Evolutionary conservation across 2,797 vertebrate species (phyloP).

Genomic region (Enteromius unitaeniatus): DNA sequence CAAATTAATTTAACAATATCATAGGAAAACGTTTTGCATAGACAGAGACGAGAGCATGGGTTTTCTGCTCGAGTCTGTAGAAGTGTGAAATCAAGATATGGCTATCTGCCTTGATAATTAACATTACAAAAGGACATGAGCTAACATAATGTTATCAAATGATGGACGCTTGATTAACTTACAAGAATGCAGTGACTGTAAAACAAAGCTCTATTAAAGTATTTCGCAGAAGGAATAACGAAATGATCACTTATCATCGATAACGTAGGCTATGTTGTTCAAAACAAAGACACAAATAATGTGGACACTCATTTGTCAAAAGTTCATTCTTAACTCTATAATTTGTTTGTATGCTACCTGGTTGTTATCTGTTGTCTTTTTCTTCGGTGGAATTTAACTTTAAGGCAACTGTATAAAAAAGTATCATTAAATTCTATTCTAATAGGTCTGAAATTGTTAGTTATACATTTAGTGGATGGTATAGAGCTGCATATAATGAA

Average conservation of each 20-base stretch:
- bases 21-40: neutral
- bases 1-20: neutral
- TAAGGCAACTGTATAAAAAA: neutral
- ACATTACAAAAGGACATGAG: neutral
- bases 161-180: neutral
- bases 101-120: neutral
- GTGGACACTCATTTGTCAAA: neutral
- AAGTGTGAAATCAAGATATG: neutral
- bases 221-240: neutral
- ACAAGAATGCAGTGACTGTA: too few species aligned
- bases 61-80: neutral
- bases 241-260: neutral
- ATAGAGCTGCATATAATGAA: neutral
- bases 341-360: neutral
- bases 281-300: neutral
- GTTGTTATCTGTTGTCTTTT: neutral
- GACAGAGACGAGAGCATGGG: neutral
- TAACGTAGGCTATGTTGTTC: neutral
- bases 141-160: neutral
- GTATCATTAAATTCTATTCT: neutral
- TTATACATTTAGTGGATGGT: neutral
- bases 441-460: neutral
- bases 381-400: neutral
- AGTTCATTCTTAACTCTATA: neutral
- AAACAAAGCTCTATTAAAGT: neutral